phyloP scores from a whole-genome alignment of 2,797 vertebrate genomes.

The Cetoscarus ocellatus region DNA sequence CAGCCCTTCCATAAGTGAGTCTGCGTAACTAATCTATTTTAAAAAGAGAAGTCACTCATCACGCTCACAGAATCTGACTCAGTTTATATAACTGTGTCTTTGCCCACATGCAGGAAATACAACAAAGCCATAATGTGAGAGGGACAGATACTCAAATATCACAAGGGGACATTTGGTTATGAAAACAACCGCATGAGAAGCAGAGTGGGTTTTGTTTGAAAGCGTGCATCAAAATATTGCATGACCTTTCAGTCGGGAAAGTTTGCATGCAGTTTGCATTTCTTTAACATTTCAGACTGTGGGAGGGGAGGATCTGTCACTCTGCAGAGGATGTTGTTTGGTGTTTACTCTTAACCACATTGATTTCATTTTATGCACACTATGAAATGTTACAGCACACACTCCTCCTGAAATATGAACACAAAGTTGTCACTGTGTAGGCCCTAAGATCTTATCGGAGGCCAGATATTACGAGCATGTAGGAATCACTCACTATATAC shows the following conservation, averaged over 20 bases:
- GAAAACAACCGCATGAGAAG: conserved; percentile 43
- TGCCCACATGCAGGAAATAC: conserved; percentile 44
- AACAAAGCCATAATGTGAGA: conserved; percentile 48
- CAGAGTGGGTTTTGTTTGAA: conserved; percentile 44
- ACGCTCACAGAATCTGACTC: conserved; percentile 10
- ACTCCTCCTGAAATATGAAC: neutral
- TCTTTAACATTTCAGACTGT: conserved; percentile 63
- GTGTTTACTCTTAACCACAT: conserved; percentile 40
- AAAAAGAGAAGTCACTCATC: neutral
- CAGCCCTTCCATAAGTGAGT: neutral
- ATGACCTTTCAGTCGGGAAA: conserved; percentile 68
- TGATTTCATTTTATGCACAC: conserved; percentile 19
- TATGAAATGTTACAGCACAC: conserved; percentile 2
- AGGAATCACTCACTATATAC: too few relatives aligned
- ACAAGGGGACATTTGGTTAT: conserved; percentile 57
- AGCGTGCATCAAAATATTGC: conserved; percentile 61
- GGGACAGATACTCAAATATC: conserved; percentile 56
- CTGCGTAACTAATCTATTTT: neutral
- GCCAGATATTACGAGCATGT: too few relatives aligned
- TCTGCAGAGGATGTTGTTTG: conserved; percentile 27
- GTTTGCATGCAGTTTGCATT: conserved; percentile 78
- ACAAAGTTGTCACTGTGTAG: neutral
- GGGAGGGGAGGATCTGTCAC: conserved; percentile 31
- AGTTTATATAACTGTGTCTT: conserved; percentile 46
- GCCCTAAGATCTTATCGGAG: neutral